Percentiles rank a stretch among this genome's conserved stretches.
These are phyloP conservation scores for Falco rusticolus DNA, from an alignment of 2,797 vertebrate species.

Conservation along the genomic window DNA sequence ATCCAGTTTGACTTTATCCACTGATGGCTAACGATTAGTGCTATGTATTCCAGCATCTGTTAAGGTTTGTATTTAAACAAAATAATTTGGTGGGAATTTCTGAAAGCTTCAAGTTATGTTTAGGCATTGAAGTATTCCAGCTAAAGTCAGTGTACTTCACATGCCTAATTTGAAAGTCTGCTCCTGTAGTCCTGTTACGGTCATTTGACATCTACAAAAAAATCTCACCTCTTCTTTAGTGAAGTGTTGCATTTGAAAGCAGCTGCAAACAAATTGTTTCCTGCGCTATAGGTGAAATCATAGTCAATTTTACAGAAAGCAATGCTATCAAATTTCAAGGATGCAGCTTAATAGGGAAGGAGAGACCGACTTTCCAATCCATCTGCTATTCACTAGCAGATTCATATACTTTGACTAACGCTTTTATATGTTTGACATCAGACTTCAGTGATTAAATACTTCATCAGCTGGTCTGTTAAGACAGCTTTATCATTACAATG, in stretches of 20 bases:
- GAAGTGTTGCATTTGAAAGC: not conserved
- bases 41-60: not conserved
- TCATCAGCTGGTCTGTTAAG: not conserved
- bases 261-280: not conserved
- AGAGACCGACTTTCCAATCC: not conserved
- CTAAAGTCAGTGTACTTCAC: not conserved
- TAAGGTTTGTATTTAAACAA: not conserved
- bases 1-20: not conserved
- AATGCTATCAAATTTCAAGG: not conserved
- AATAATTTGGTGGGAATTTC: not conserved
- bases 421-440: not conserved
- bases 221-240: not conserved
- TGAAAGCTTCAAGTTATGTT: not conserved
- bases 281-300: not conserved
- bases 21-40: not conserved
- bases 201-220: not conserved
- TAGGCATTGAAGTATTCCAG: not conserved
- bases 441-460: not conserved
- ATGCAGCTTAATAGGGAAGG: not conserved
- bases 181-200: not conserved
- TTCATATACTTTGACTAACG: not conserved
- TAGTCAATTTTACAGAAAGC: not conserved
- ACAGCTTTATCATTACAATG: not conserved
- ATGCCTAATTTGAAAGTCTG: not conserved
- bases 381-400: not conserved